Evolutionary conservation across 2,888 invertebrate genomes (phyloP), one percentile per base, ranked within the genome.

Genomic region (Chrysodeixis includens): DNA sequence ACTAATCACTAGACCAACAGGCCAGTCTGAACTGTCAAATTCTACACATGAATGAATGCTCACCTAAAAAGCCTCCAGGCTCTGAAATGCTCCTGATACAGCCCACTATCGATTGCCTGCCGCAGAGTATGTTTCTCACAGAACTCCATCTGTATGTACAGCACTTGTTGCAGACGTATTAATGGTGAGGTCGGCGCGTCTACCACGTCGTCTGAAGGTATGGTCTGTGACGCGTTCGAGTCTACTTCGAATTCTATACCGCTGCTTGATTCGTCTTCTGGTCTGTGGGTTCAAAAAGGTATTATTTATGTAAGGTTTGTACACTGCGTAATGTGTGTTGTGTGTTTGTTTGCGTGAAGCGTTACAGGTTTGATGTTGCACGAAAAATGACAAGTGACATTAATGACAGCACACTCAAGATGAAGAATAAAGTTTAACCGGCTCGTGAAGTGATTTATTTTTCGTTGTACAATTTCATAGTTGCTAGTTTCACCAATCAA

Each of bases 61-160:
- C 52, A 81, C 81, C 81, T 78, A 86, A 99, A 99, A 10, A 99
- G 93, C 49, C 99, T 96, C 99, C 99, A 99, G 22, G 98, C 96
- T 49, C 98, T 95, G 82, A 97, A 97, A 32, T 96, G 96, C 81
- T 99, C 98, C 81, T 96, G 92, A 86, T 96, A 97, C 40, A 99
- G 89, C 20, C 97, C 97, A 68, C 96, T 96, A 92, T 99, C 99
- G 69, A 99, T 99, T 2, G 98, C 98, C 71, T 97, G 97, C 90
- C 97, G 95, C 44, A 94, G 70, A 0, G 99, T 99, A 82, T 98
- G 98, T 86, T 99, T 99, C 88, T 99, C 99, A 90, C 99, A 99
- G 90, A 99, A 99, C 93, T 99, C 99, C 99, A 99, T 99, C 95
- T 99, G 98, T 56, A 96, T 95, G 86, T 98, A 99, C 94, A 99